Evolutionary conservation across 92 coral and sea anemone species (phyloP), one percentile per base, ranked within the genome.

Genomic region (Epizoanthus illoricatus): DNA sequence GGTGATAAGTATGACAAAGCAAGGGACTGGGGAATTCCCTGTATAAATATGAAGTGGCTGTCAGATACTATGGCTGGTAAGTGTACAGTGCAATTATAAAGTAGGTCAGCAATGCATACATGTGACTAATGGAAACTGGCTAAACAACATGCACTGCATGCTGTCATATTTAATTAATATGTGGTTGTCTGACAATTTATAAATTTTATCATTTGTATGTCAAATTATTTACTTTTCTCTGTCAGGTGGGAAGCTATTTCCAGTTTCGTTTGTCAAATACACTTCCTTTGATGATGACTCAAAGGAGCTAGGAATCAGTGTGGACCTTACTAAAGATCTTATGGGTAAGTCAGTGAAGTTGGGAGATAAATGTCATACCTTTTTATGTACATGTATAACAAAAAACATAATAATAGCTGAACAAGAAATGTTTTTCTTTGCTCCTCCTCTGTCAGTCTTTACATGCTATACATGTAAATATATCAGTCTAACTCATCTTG

Each of bases 21-120:
- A 2, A 86, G 87, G 40, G 99, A 96, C 60, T 96, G 99, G 99
- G 99, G 94, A n/a, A 85, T 96, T n/a, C 89, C 86, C 40, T 93
- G 98, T 55, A 80, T 89, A 7, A 96, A 94, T 81, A 97, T 94
- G 2, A 87, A 87, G 79, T 96, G 99, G 99, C 84, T 96, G 10
- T 89, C 94, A 4, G 99, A 96, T 83, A 81, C 90, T 23, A 81
- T 95, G 72, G 90, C 94, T 28, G 92, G 98, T 95, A 84, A 42
- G 81, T 17, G 17, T 10, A 12, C 12, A 56, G 7, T 73, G 8
- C 55, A 55, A 18, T 54, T 24, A n/a, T 11, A 56, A 68, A 7
- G 54, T 33, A 39, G 41, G 0, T 43, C 41, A 8, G 17, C 17
- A 36, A 15, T n/a, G 6, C 28, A 28, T 43, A 2, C 55, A n/a